Evolutionary conservation across 2,113 vertebrate genomes (phyloP).

Genomic region (Xerus inauris): DNA sequence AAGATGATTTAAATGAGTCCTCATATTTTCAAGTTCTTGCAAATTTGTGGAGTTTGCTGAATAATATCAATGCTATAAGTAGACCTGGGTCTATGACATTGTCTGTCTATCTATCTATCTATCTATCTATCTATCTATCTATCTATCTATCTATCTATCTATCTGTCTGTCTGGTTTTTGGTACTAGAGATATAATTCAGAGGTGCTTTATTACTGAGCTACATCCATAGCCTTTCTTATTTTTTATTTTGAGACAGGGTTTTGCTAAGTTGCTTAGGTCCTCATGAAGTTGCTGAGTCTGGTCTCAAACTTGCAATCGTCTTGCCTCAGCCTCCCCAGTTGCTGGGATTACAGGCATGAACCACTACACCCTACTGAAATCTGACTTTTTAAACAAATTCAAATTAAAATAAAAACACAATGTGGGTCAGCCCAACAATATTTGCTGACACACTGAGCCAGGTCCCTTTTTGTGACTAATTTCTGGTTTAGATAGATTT

Average conservation of each 20-base stretch:
- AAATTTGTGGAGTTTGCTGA: not conserved
- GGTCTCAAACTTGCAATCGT: too few species aligned
- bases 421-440: not conserved
- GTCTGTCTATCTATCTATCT: not conserved
- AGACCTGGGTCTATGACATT: not conserved
- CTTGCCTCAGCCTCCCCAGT: too few species aligned
- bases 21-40: not conserved
- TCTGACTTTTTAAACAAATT: not conserved
- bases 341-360: too few species aligned
- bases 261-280: too few species aligned
- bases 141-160: too few species aligned
- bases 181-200: too few species aligned
- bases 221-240: not conserved
- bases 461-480: not conserved
- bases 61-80: not conserved
- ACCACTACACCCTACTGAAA: not conserved
- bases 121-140: too few species aligned
- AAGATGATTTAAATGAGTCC: not conserved
- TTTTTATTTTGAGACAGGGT: not conserved
- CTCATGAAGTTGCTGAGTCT: too few species aligned
- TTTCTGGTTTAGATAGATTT: not conserved
- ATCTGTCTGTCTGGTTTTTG: too few species aligned
- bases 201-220: too few species aligned
- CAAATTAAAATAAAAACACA: constrained; percentile 5
- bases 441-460: not conserved